A percentile compares a stretch with the other conserved stretches of the same genome.
phyloP scores from a whole-genome alignment of 1,140 invertebrate genomes.

The Drusus annulatus region DNA sequence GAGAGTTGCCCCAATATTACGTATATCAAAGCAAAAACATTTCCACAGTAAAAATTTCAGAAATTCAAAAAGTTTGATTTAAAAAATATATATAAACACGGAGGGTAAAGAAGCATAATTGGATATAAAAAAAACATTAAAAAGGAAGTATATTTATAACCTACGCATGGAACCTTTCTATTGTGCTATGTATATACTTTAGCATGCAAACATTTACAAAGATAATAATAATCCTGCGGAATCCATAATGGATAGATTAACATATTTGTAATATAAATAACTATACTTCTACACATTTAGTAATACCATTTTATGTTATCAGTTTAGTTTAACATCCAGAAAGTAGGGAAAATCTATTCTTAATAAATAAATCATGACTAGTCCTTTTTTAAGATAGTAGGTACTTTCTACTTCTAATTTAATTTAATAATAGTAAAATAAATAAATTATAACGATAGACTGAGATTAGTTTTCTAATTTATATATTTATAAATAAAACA shows the following conservation, averaged over 20 bases:
- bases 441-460: background rate
- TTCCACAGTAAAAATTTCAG: no score
- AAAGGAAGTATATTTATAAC: background rate
- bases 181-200: constrained; percentile 15
- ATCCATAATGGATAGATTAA: background rate
- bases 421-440: constrained; percentile 16
- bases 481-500: no score
- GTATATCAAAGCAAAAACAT: no score
- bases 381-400: constrained; percentile 28
- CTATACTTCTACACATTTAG: constrained; percentile 32
- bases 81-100: no score
- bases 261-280: constrained; percentile 7
- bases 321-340: constrained; percentile 29
- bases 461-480: no score
- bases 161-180: constrained; percentile 19
- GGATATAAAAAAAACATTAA: no score
- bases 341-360: constrained; percentile 28
- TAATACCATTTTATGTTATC: constrained; percentile 38
- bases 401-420: background rate
- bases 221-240: background rate
- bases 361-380: constrained; percentile 41
- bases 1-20: no score
- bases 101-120: no score
- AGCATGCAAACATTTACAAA: constrained; percentile 11
- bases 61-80: no score